These are phyloP conservation scores for Lepidurus couesii DNA, from an alignment of 1,140 invertebrate genomes.

Conservation along the genomic window DNA sequence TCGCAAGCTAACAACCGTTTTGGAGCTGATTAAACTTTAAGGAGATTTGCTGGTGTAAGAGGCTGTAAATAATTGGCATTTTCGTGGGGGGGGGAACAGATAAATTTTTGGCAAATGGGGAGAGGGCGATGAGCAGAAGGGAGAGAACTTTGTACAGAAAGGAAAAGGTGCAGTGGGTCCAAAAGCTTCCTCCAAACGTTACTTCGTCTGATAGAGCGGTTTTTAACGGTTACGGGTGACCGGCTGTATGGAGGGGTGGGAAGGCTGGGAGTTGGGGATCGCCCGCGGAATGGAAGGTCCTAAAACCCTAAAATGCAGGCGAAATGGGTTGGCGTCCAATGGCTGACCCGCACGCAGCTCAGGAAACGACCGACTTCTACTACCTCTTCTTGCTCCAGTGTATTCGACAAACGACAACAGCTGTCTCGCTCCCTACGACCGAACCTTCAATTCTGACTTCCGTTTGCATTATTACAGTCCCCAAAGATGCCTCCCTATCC, in stretches of 20 bases:
- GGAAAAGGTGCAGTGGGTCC: not conserved
- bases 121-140: too few species aligned
- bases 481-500: not conserved
- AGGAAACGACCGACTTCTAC: not conserved
- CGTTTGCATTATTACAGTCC: not conserved
- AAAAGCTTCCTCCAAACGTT: not conserved
- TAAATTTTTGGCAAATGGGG: too few species aligned
- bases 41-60: too few species aligned
- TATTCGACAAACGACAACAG: slow-evolving; percentile 19
- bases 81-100: too few species aligned
- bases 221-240: not conserved
- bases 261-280: not conserved
- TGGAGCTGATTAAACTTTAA: too few species aligned
- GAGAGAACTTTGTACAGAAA: too few species aligned
- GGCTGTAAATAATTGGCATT: too few species aligned
- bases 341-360: slow-evolving; percentile 16
- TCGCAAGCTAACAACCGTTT: too few species aligned
- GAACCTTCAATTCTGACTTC: not conserved
- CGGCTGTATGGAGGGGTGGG: not conserved
- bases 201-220: not conserved
- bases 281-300: slow-evolving; percentile 12
- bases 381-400: not conserved
- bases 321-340: slow-evolving; percentile 10
- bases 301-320: slow-evolving; percentile 6
- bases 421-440: slow-evolving; percentile 6